Evolutionary conservation across 1,140 invertebrate species (phyloP), one percentile per base, ranked within the genome.

Genomic region (Brachionus sp.): DNA sequence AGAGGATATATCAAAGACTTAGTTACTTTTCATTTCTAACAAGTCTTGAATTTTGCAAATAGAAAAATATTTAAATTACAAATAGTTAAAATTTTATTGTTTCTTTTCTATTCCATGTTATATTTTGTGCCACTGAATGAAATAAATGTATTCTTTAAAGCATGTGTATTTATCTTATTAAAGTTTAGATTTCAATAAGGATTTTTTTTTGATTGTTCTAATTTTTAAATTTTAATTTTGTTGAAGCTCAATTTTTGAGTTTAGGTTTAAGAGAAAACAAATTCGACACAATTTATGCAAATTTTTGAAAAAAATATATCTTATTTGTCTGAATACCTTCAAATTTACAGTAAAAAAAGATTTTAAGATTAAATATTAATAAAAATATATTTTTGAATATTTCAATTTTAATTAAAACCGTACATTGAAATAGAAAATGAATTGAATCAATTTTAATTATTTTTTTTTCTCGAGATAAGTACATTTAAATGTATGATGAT

Each of bases 261-360:
- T 23, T 57, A 9, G 50, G 50, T 7, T 19, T 19, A 57, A 57
- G 50, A 57, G 50, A 57, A 66, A 33, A 33, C 64, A 39, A 70
- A 70, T 70, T 70, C 66, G 66, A 70, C 66, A 70, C 66, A 70
- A 70, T 70, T 70, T 70, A 70, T 70, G 66, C 66, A 70, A 70
- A 70, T 70, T 70, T 37, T 70, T 35, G 37, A 70, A 70, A 66
- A 70, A 70, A 70, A 70, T 70, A 29, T 29, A 70, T 70, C 66
- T 70, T 70, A 70, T 70, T 70, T 70, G 66, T 70, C 66, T 70
- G 66, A 70, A 70, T 70, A 70, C 66, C 66, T 70, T 70, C 66
- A 70, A 70, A 70, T 70, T 70, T 70, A 70, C 66, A 39, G 66
- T 70, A 19, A 70, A 70, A 70, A 70, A 16, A 70, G 37, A 70